phyloP scores from a whole-genome alignment of 2,797 vertebrate species.

The Erethizon dorsatum region DNA sequence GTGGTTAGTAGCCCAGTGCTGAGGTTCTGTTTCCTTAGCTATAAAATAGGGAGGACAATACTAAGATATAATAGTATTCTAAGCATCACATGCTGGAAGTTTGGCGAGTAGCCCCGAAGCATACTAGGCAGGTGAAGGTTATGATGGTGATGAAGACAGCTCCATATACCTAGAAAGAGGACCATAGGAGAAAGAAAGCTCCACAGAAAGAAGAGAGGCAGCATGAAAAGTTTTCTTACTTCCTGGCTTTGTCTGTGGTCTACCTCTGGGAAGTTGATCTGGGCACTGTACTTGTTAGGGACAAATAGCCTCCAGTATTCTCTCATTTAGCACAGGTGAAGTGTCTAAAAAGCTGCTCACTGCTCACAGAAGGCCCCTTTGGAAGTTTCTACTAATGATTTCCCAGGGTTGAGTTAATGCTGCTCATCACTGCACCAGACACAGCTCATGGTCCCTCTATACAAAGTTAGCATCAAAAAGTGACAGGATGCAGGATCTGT shows the following conservation, averaged over 20 bases:
- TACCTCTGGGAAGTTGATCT: not conserved
- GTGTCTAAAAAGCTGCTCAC: not conserved
- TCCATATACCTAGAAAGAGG: not conserved
- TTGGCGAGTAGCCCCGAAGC: not conserved
- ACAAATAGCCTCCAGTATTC: not conserved
- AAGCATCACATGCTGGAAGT: not conserved
- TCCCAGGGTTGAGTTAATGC: not conserved
- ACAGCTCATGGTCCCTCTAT: not conserved
- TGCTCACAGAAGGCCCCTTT: not conserved
- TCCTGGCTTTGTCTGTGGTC: not conserved
- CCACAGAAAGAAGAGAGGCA: not conserved
- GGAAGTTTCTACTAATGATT: not conserved
- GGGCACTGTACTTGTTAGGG: not conserved
- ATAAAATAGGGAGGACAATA: not conserved
- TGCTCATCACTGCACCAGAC: accelerated
- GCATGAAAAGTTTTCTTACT: not conserved
- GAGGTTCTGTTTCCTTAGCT: not conserved
- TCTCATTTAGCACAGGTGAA: not conserved
- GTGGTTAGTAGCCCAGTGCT: not conserved
- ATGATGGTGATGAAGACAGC: not conserved
- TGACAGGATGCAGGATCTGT: not conserved
- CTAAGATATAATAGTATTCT: not conserved
- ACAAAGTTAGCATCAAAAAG: not conserved
- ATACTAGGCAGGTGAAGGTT: not conserved
- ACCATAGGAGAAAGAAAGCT: not conserved